phyloP scores from a whole-genome alignment of 2,113 vertebrate genomes.

The Poecile atricapillus region DNA sequence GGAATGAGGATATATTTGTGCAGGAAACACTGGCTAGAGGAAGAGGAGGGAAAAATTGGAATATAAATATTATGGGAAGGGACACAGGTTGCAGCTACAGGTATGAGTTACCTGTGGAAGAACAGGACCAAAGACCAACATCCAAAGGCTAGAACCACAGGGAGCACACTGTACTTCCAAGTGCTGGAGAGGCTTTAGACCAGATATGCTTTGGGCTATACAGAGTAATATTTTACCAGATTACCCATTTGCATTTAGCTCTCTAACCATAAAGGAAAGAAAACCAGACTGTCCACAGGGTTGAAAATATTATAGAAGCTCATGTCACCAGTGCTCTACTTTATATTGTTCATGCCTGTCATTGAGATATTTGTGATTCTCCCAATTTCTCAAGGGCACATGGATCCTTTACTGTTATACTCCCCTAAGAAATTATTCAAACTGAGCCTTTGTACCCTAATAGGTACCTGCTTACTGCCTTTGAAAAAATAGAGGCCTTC shows the following conservation, averaged over 20 bases:
- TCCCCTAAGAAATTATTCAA: neutral
- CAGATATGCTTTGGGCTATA: neutral
- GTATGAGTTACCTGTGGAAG: neutral
- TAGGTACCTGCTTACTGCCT: neutral
- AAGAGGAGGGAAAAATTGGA: neutral
- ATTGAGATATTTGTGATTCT: neutral
- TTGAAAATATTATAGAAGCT: neutral
- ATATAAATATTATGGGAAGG: neutral
- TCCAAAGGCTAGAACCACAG: rapidly evolving
- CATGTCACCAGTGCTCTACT: rapidly evolving
- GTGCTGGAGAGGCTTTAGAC: neutral
- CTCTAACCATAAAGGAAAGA: neutral
- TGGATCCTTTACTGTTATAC: rapidly evolving
- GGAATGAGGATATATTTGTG: neutral
- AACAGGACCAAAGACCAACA: neutral
- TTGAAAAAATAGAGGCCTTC: neutral
- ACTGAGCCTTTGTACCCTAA: neutral
- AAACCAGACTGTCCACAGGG: neutral
- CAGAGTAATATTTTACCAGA: neutral
- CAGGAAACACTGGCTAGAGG: neutral
- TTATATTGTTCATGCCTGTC: neutral
- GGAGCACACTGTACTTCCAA: neutral
- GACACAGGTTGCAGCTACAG: neutral
- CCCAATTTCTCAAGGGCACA: neutral
- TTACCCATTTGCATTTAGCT: neutral